Conservation (phyloP, 2,888 invertebrate genomes). For the Holacanthella duospinosa region DNA sequence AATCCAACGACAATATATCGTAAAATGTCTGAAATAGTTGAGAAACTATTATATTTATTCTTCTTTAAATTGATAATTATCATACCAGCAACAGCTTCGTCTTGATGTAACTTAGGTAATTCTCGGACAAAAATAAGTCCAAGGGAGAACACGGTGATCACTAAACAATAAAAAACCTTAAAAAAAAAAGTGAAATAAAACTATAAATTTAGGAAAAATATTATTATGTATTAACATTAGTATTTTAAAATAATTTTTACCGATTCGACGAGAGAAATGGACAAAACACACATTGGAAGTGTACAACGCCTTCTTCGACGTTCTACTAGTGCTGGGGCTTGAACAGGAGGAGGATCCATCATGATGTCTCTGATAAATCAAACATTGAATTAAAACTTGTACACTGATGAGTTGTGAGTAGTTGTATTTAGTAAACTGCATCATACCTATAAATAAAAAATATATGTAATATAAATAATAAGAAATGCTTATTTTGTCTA, state of each 20-base stretch:
- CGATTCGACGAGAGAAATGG: neutral
- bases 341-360: neutral
- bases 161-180: neutral
- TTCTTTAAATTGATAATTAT: too few relatives aligned
- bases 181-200: neutral
- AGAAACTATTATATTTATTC: too few relatives aligned
- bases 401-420: too few relatives aligned
- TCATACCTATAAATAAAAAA: too few relatives aligned
- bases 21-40: neutral
- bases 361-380: too few relatives aligned
- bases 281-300: neutral
- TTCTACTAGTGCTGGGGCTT: neutral
- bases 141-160: neutral
- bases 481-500: too few relatives aligned
- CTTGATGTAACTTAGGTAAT: neutral
- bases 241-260: too few relatives aligned
- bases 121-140: neutral
- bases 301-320: neutral
- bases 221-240: neutral
- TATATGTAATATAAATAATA: too few relatives aligned
- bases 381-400: too few relatives aligned
- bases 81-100: neutral
- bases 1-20: neutral
- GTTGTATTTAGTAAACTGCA: too few relatives aligned
- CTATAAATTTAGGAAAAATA: too few relatives aligned